Evolutionary conservation across 2,797 vertebrate species (phyloP).

Genomic region (Sebastes vulpes): DNA sequence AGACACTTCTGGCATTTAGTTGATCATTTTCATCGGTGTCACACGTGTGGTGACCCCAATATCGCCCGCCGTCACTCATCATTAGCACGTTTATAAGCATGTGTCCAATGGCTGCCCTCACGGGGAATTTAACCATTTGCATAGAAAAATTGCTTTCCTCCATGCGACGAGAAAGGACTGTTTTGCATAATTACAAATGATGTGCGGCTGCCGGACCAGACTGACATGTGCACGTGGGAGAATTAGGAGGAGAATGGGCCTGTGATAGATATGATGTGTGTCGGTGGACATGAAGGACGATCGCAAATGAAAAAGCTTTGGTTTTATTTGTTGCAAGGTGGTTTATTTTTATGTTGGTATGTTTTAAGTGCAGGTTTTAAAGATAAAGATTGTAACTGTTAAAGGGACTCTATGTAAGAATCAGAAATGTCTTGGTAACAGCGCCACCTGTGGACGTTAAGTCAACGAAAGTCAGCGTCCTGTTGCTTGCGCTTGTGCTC

Average conservation of each 20-base stretch:
- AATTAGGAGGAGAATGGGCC: constrained; percentile 46
- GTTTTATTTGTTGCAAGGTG: neutral
- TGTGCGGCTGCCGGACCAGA: constrained; percentile 80
- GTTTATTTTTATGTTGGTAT: neutral
- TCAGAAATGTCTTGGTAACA: too few species aligned
- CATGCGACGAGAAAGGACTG: constrained; percentile 77
- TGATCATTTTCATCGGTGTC: constrained; percentile 89
- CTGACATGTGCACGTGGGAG: constrained; percentile 81
- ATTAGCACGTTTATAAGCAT: constrained; percentile 86
- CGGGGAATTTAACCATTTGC: constrained; percentile 90
- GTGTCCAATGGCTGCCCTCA: constrained; percentile 77
- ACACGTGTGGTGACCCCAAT: constrained; percentile 84
- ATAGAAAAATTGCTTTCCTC: constrained; percentile 90
- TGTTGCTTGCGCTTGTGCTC: too few species aligned
- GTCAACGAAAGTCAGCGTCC: too few species aligned
- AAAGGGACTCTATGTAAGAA: too few species aligned
- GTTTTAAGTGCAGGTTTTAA: neutral
- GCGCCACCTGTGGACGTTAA: too few species aligned
- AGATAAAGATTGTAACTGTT: neutral
- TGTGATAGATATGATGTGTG: constrained; percentile 16
- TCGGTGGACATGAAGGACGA: constrained; percentile 20
- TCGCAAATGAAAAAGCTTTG: neutral
- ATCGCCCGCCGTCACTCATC: constrained; percentile 88
- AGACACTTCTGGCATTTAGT: constrained; percentile 89
- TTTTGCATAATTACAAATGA: constrained; percentile 92